phyloP scores from a whole-genome alignment of 2,888 invertebrate species.

The Plagodis pulveraria region DNA sequence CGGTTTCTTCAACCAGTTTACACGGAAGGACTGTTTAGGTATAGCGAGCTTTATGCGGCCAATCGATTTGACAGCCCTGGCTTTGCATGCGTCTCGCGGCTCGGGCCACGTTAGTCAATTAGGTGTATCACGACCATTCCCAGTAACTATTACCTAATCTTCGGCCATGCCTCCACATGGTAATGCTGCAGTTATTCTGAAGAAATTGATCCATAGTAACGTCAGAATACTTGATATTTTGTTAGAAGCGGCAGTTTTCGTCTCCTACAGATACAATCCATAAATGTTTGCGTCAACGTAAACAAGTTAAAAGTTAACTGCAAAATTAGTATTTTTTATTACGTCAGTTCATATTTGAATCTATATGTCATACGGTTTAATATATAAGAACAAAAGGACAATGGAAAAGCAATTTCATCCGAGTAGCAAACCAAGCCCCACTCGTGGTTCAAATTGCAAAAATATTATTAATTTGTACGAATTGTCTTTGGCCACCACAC shows the following conservation, averaged over 20 bases:
- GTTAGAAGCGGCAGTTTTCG: conserved; percentile 1
- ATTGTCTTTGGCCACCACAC: no score
- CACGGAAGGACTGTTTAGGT: conserved; percentile 77
- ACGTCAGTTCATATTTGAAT: no score
- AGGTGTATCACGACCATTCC: conserved; percentile 43
- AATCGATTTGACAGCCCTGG: conserved; percentile 63
- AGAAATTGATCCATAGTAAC: conserved; percentile 14
- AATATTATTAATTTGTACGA: no score
- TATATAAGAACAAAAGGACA: no score
- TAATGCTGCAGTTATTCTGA: conserved; percentile 16
- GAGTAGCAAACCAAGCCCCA: no score
- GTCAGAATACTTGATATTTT: conserved; percentile 6
- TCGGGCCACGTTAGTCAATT: conserved; percentile 55
- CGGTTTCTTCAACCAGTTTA: conserved; percentile 64
- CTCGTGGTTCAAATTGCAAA: no score
- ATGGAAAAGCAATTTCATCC: no score
- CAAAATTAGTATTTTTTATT: no score
- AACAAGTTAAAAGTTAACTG: no score
- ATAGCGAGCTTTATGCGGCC: conserved; percentile 58
- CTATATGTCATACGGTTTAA: no score
- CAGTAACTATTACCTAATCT: no score
- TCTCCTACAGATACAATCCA: neutral
- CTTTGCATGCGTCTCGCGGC: conserved; percentile 60
- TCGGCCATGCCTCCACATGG: conserved; percentile 41
- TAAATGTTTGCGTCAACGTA: no score